Conservation (phyloP, 2,797 vertebrate species). For the Parotocinclus haroldoi region DNA sequence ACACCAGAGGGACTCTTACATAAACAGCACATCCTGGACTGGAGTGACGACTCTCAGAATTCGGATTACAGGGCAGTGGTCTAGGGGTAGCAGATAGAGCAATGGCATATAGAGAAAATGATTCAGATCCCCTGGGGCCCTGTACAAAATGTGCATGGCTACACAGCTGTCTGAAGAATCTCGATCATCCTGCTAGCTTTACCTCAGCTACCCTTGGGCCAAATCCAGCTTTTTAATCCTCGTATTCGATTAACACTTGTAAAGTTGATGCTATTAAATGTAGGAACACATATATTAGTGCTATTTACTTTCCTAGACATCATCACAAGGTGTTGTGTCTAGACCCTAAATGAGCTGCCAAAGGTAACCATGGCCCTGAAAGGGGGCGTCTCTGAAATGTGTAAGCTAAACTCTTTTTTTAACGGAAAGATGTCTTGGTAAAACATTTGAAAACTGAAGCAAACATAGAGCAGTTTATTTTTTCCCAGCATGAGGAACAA, state of each 20-base stretch:
- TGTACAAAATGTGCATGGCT: conserved; percentile 18
- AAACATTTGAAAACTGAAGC: too few relatives aligned
- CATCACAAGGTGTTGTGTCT: too few relatives aligned
- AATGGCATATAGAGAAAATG: conserved; percentile 27
- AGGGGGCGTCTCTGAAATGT: too few relatives aligned
- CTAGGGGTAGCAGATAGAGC: conserved; percentile 16
- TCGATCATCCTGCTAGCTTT: conserved; percentile 33
- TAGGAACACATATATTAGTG: neutral
- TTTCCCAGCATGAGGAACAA: too few relatives aligned
- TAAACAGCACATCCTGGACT: conserved; percentile 30
- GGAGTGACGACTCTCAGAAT: conserved; percentile 3
- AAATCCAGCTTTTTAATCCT: neutral
- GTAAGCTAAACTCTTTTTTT: too few relatives aligned
- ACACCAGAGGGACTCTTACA: conserved; percentile 28
- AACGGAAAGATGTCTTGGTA: too few relatives aligned
- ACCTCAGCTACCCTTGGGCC: conserved; percentile 19
- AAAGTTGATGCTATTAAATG: conserved; percentile 37
- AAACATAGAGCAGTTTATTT: too few relatives aligned
- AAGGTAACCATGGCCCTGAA: too few relatives aligned
- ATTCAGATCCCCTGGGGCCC: conserved; percentile 30
- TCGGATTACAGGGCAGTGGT: conserved; percentile 7
- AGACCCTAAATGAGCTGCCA: too few relatives aligned
- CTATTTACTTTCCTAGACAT: too few relatives aligned
- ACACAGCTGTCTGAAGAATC: conserved; percentile 35
- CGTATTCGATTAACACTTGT: too few relatives aligned